Conservation (phyloP, 2,888 invertebrate species). For the Sclerodermus sp. region DNA sequence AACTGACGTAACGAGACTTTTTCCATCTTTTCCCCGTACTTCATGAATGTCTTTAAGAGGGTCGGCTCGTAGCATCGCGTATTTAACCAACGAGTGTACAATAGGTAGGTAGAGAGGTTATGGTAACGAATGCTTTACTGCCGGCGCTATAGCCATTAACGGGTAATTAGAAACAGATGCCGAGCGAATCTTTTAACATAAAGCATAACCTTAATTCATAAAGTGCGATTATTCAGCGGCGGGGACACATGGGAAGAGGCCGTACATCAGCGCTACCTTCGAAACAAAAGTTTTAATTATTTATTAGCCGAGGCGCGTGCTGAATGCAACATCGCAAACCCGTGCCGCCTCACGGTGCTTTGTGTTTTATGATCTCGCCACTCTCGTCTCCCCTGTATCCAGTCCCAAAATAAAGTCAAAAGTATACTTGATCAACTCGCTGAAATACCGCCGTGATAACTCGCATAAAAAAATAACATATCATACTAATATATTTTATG, state of each 20-base stretch:
- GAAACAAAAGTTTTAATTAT: conserved; percentile 58
- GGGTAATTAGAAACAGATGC: conserved; percentile 59
- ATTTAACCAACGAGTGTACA: conserved; percentile 11
- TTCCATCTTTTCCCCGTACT: not conserved
- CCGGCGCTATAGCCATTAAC: conserved; percentile 54
- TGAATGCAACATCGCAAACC: conserved; percentile 41
- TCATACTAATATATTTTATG: not conserved
- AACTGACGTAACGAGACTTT: too few relatives aligned
- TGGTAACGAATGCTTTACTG: conserved; percentile 50
- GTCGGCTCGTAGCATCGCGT: conserved; percentile 12
- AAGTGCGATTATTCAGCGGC: conserved; percentile 56
- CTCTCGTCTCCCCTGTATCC: not conserved
- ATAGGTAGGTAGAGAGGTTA: conserved; percentile 34
- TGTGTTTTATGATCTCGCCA: conserved; percentile 23
- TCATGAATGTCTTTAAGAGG: conserved; percentile 16
- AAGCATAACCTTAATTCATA: conserved; percentile 58
- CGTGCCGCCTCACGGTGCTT: conserved; percentile 8
- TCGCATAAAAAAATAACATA: not conserved
- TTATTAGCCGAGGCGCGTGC: conserved; percentile 52
- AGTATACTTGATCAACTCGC: not conserved
- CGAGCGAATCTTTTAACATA: conserved; percentile 58
- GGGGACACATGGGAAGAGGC: conserved; percentile 41
- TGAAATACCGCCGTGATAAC: not conserved
- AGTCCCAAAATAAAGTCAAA: not conserved
- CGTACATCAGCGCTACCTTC: conserved; percentile 51